Evolutionary conservation across 2,888 invertebrate species (phyloP).

Genomic region (Clanis bilineata): DNA sequence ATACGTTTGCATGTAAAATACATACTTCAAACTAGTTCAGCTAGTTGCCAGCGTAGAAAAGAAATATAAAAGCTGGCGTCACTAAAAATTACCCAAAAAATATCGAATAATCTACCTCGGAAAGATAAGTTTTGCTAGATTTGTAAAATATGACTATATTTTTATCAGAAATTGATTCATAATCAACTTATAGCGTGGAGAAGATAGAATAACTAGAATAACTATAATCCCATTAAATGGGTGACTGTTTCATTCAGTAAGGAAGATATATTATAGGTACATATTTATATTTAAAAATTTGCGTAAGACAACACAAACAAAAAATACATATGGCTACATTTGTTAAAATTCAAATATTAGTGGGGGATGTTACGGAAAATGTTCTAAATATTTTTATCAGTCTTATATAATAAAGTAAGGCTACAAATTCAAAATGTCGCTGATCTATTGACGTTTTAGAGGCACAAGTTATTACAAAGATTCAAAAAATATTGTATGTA

Average conservation of each 20-base stretch:
- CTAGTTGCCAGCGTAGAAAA: slow-evolving; percentile 14
- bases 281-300: slow-evolving; percentile 1
- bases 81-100: not conserved
- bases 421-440: not conserved
- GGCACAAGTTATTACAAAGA: slow-evolving; percentile 9
- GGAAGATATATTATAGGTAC: not conserved
- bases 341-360: not conserved
- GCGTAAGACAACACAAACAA: slow-evolving; percentile 5
- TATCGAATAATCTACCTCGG: not conserved
- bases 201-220: not conserved
- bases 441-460: not conserved
- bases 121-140: not conserved
- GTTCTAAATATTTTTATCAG: slow-evolving; percentile 1
- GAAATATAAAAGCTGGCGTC: slow-evolving; percentile 14
- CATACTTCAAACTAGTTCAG: not conserved
- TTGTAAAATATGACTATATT: not conserved
- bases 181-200: slow-evolving; percentile 6
- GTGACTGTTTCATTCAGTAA: slow-evolving; percentile 4
- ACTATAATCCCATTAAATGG: not conserved
- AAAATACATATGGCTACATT: slow-evolving; percentile 7
- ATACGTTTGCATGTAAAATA: not conserved
- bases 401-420: slow-evolving; percentile 7
- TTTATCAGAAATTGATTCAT: slow-evolving; percentile 3
- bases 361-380: not conserved
- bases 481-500: slow-evolving; percentile 9